Evolutionary conservation across 2,888 invertebrate genomes (phyloP).

Genomic region (Lagria hirta): DNA sequence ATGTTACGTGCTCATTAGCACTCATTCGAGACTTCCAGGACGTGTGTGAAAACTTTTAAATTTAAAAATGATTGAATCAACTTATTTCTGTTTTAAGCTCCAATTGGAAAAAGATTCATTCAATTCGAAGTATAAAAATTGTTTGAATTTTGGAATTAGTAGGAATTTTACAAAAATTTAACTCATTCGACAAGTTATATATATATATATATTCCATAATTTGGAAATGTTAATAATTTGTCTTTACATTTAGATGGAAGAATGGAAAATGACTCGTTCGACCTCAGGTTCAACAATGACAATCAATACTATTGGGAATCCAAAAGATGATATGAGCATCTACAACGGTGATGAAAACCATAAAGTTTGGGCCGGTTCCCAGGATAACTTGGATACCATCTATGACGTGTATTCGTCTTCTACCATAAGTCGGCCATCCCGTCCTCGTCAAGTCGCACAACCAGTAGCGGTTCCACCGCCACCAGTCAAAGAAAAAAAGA

Average conservation of each 20-base stretch:
- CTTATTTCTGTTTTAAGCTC: too few species aligned
- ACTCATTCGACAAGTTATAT: too few species aligned
- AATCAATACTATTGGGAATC: slow-evolving; percentile 60
- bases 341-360: slow-evolving; percentile 93
- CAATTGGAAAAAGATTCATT: too few species aligned
- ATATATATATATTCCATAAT: too few species aligned
- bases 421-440: slow-evolving; percentile 64
- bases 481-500: slow-evolving; percentile 67
- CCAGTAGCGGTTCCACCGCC: slow-evolving; percentile 82
- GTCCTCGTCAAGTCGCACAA: slow-evolving; percentile 79
- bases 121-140: too few species aligned
- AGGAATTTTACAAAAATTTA: too few species aligned
- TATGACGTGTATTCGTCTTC: slow-evolving; percentile 69
- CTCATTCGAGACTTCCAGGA: too few species aligned
- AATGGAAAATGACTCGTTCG: slow-evolving; percentile 59
- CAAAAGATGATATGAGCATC: slow-evolving; percentile 76
- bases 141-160: too few species aligned
- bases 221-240: slow-evolving; percentile 6
- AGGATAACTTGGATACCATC: slow-evolving; percentile 70
- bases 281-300: slow-evolving; percentile 63
- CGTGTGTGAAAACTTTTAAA: too few species aligned
- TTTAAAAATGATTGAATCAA: too few species aligned
- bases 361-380: slow-evolving; percentile 84
- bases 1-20: too few species aligned
- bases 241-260: slow-evolving; percentile 52